A percentile compares a stretch with the other conserved stretches of the same genome.
These are phyloP conservation scores for Shargacucullia verbasci DNA, from an alignment of 2,888 invertebrate genomes.

Conservation along the genomic window DNA sequence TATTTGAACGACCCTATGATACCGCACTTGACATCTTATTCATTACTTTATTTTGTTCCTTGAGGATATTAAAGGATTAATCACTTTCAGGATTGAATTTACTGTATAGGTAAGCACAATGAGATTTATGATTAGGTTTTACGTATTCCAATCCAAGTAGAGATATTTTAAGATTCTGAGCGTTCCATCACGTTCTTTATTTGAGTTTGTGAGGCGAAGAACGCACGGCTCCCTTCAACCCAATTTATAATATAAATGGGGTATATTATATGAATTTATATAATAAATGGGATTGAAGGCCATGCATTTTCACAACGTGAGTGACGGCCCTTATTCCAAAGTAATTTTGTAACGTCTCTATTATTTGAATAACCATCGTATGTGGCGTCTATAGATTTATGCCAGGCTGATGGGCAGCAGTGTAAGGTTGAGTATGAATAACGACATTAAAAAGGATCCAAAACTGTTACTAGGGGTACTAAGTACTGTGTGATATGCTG, in stretches of 20 bases:
- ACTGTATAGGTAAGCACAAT: too few relatives aligned
- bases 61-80: neutral
- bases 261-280: slow-evolving; percentile 53
- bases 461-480: too few relatives aligned
- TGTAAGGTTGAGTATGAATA: neutral
- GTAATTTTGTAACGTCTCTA: slow-evolving; percentile 7
- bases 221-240: slow-evolving; percentile 45
- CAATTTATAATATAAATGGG: slow-evolving; percentile 55
- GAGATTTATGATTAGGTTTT: too few relatives aligned
- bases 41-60: slow-evolving; percentile 24
- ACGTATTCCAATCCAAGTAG: slow-evolving; percentile 12
- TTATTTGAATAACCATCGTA: neutral
- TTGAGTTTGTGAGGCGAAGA: slow-evolving; percentile 47
- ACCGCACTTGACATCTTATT: slow-evolving; percentile 47
- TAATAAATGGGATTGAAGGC: slow-evolving; percentile 43
- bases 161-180: slow-evolving; percentile 18
- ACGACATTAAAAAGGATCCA: neutral
- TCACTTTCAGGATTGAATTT: neutral
- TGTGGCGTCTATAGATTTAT: neutral
- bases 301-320: slow-evolving; percentile 28
- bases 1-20: slow-evolving; percentile 56
- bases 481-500: too few relatives aligned
- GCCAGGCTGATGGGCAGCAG: neutral
- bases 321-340: slow-evolving; percentile 14
- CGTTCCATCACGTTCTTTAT: slow-evolving; percentile 48